Conservation (phyloP, 1,140 invertebrate genomes). For the Marisa cornuarietis region DNA sequence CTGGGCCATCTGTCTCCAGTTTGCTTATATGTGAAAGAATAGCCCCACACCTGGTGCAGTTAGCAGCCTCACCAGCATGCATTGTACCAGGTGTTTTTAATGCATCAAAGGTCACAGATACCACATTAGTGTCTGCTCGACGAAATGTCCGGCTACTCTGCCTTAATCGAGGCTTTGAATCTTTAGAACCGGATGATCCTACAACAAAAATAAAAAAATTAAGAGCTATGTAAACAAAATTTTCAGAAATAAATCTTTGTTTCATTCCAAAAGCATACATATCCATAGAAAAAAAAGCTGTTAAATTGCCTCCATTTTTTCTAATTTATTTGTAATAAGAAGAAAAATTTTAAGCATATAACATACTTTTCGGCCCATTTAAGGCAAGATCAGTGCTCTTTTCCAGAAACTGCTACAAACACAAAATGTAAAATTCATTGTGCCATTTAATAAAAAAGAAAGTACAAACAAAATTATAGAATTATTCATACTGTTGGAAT, state of each 20-base stretch:
- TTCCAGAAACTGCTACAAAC: no score
- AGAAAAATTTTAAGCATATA: no score
- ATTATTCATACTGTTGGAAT: no score
- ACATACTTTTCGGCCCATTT: no score
- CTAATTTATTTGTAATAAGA: no score
- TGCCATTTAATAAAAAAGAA: no score
- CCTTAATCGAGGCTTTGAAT: neutral
- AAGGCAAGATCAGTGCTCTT: no score
- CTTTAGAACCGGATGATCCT: neutral
- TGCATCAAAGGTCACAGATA: slow-evolving; percentile 56
- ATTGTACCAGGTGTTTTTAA: slow-evolving; percentile 57
- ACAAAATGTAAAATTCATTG: no score
- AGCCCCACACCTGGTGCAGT: slow-evolving; percentile 51
- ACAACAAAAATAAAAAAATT: neutral
- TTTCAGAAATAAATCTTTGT: neutral
- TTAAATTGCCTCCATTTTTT: neutral
- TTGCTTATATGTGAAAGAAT: slow-evolving; percentile 58
- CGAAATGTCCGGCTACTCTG: slow-evolving; percentile 33
- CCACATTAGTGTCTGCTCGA: slow-evolving; percentile 61
- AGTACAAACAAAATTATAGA: no score
- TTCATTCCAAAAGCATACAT: neutral
- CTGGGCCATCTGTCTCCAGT: slow-evolving; percentile 32
- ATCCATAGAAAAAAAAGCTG: neutral
- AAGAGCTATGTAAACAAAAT: neutral
- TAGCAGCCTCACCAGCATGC: slow-evolving; percentile 60